phyloP scores from a whole-genome alignment of 2,797 vertebrate genomes.

The Cyclura pinguis region DNA sequence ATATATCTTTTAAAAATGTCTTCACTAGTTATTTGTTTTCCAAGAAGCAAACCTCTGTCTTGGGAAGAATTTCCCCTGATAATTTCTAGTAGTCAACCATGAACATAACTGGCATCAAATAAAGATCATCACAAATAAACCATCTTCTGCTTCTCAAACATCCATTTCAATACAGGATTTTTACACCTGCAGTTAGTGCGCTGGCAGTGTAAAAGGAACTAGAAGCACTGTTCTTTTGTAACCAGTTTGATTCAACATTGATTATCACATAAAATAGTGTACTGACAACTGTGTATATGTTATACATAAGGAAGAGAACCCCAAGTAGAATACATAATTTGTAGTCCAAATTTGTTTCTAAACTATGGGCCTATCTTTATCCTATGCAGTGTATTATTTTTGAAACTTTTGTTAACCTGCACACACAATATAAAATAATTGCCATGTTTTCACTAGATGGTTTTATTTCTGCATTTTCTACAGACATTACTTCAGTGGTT shows the following conservation, averaged over 20 bases:
- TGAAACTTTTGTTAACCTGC: constrained; percentile 12
- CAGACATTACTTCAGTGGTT: constrained; percentile 50
- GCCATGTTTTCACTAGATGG: constrained; percentile 8
- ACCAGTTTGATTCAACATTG: constrained; percentile 82
- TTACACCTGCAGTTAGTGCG: constrained; percentile 63
- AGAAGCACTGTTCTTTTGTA: constrained; percentile 43
- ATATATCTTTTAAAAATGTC: constrained; percentile 53
- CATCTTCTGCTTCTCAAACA: constrained; percentile 10
- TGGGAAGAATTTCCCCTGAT: constrained; percentile 36
- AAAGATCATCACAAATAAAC: background rate
- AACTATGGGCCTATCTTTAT: constrained; percentile 38
- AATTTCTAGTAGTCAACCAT: constrained; percentile 17
- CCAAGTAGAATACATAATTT: constrained; percentile 1
- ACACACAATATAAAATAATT: background rate
- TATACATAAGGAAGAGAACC: constrained; percentile 34
- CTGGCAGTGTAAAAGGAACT: constrained; percentile 65
- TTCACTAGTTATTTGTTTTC: constrained; percentile 35
- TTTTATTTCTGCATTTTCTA: constrained; percentile 32
- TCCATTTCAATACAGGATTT: constrained; percentile 2
- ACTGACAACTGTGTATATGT: constrained; percentile 32
- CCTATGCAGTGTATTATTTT: constrained; percentile 24
- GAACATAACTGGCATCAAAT: background rate
- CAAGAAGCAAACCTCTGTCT: constrained; percentile 49
- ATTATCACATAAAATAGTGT: constrained; percentile 57
- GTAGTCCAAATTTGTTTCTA: constrained; percentile 50